Evolutionary conservation across 1,140 invertebrate species (phyloP), one percentile per base, ranked within the genome.

Genomic region (Halictus rubicundus): DNA sequence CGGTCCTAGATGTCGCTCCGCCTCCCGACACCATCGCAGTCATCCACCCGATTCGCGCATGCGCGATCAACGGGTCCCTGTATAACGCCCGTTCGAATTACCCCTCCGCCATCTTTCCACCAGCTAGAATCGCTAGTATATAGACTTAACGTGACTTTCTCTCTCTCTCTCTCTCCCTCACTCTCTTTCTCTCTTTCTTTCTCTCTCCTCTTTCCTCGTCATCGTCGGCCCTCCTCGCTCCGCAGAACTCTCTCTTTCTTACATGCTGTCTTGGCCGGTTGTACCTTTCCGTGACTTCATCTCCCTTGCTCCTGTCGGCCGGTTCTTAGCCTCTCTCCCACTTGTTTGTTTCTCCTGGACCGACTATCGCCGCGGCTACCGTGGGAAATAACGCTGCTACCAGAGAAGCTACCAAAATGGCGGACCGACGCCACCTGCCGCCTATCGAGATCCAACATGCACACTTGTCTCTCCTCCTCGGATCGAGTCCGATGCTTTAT

Each of bases 81-180:
- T 79, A 85, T 79, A 74, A 86, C 79, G 83, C 70, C 83, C 68
- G 65, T 86, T 85, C 84, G 83, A 82, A 85, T 85, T 86, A 85
- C 83, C 68, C 49, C 64, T 73, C 74, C 84, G 84, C 84, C 84
- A 86, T 86, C 84, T 86, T 85, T 84, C 57, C 49, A 71, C 69
- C 25, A 52, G 57, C 69, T 77, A 52, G 77, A 78, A 73, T 71
- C 68, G 59, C 49, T 42, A 42, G 54, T 61, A 78, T 32, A 52
- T 52, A 52, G 49, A 73, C 69, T 57, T 64, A 76, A 76, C 65
- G 65, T 59, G 37, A 64, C 61, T 68, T 42, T 25, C 66, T 69
- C 57, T 12, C 42, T 14, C 14, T 8, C 23, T 19, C 57, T 14
- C 52, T 70, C 27, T n/a, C 14, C 4, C 23, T 12, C 54, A 8